Conservation (phyloP, 2,113 vertebrate species). For the Phocoena sinus region DNA sequence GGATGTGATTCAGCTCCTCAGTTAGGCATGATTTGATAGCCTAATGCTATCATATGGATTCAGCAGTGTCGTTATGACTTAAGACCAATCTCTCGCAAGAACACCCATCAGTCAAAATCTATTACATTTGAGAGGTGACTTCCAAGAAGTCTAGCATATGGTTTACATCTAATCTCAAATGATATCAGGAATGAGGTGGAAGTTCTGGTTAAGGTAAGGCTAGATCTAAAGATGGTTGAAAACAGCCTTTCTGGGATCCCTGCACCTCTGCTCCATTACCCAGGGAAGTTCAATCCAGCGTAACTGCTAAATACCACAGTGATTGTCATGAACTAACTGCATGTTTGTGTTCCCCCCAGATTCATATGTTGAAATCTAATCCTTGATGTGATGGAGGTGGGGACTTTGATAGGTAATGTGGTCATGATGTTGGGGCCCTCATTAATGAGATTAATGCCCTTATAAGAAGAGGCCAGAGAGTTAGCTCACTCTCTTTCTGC, state of each 20-base stretch:
- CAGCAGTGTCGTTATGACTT: not conserved
- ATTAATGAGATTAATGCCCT: not conserved
- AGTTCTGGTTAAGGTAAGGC: not conserved
- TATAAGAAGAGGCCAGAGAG: not conserved
- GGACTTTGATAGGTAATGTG: not conserved
- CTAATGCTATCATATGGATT: not conserved
- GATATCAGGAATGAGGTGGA: not conserved
- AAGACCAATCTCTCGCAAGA: not conserved
- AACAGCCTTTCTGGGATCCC: accelerated
- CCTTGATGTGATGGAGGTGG: not conserved
- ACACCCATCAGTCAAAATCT: not conserved
- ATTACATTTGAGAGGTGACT: not conserved
- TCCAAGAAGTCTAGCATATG: not conserved
- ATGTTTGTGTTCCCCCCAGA: not conserved
- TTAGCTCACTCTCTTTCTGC: not conserved
- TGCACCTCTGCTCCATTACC: not conserved
- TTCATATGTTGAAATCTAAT: not conserved
- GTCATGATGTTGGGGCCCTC: not conserved
- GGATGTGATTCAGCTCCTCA: not conserved
- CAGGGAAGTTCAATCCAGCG: not conserved
- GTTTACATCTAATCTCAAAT: not conserved
- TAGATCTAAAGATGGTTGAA: not conserved
- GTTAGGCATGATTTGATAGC: not conserved
- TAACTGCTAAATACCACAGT: not conserved
- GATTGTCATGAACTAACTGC: not conserved